Percentiles rank a stretch among this genome's conserved stretches.
Evolutionary conservation across 2,888 invertebrate species (phyloP).

Genomic region (Dione vanillae): DNA sequence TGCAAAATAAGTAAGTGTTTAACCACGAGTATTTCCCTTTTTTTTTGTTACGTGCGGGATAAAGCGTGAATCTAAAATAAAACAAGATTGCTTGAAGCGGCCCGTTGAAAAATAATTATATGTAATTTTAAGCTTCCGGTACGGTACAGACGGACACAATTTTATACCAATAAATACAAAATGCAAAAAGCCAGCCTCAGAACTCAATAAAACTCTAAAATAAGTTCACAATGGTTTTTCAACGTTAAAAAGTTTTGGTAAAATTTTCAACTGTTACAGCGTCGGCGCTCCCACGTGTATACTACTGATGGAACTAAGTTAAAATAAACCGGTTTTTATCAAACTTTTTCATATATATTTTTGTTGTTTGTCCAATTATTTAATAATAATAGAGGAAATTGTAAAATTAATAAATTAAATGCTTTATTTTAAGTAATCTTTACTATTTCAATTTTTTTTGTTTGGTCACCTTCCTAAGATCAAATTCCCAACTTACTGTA

Average conservation of each 20-base stretch:
- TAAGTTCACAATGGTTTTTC: slow-evolving; percentile 47
- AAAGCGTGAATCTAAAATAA: too few species aligned
- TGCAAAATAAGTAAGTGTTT: too few species aligned
- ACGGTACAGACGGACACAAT: slow-evolving; percentile 1
- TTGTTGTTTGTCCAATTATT: slow-evolving; percentile 30
- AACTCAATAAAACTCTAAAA: slow-evolving; percentile 44
- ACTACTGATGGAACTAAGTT: slow-evolving; percentile 41
- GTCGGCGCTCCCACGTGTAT: slow-evolving; percentile 42
- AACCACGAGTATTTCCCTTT: too few species aligned
- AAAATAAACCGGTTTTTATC: slow-evolving; percentile 40
- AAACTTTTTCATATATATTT: slow-evolving; percentile 37
- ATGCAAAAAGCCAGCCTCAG: slow-evolving; percentile 32
- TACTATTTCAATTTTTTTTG: not conserved
- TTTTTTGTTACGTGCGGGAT: too few species aligned
- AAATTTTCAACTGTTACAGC: slow-evolving; percentile 48
- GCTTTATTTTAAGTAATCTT: too few species aligned
- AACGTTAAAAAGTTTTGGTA: slow-evolving; percentile 47
- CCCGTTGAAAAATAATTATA: too few species aligned
- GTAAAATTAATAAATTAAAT: not conserved
- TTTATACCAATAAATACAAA: slow-evolving; percentile 24
- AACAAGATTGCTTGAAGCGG: too few species aligned
- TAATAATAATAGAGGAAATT: not conserved
- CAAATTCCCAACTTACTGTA: too few species aligned
- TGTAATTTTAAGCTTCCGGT: too few species aligned
- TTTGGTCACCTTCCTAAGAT: too few species aligned